Percentiles rank a stretch among this genome's conserved stretches.
These are phyloP conservation scores for Microtus agrestis DNA, from an alignment of 2,797 vertebrate genomes.

Conservation along the genomic window DNA sequence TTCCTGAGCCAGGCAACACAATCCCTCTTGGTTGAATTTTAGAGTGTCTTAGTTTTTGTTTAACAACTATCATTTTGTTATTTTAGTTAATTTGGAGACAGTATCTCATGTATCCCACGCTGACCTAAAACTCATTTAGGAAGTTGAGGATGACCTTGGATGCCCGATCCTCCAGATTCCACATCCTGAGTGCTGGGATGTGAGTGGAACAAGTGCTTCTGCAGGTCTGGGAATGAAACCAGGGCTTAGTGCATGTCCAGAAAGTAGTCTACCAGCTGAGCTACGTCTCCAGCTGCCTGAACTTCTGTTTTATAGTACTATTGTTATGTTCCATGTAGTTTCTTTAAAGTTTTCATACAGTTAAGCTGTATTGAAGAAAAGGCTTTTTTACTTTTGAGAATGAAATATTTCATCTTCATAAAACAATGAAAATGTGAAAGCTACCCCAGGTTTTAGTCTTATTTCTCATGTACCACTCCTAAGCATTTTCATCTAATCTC, in stretches of 20 bases:
- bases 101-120: background rate
- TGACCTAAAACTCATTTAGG: background rate
- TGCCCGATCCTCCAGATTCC: background rate
- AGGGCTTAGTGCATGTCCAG: background rate
- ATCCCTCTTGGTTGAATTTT: slow-evolving; percentile 48
- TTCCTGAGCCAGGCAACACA: background rate
- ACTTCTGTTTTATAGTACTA: background rate
- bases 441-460: background rate
- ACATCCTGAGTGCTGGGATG: background rate
- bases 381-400: background rate
- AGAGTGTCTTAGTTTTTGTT: slow-evolving; percentile 53
- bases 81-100: background rate
- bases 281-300: background rate
- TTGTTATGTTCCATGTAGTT: background rate
- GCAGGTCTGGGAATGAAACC: background rate
- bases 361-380: slow-evolving; percentile 15
- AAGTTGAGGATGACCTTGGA: background rate
- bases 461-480: slow-evolving; percentile 20
- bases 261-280: background rate
- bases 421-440: slow-evolving; percentile 13
- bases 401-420: slow-evolving; percentile 16
- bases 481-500: slow-evolving; percentile 42
- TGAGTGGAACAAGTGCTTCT: background rate
- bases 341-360: slow-evolving; percentile 28
- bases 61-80: slow-evolving; percentile 2